Base-by-base conservation (phyloP, 1,140 invertebrate species). In the Rhagoletis pomonella region DNA sequence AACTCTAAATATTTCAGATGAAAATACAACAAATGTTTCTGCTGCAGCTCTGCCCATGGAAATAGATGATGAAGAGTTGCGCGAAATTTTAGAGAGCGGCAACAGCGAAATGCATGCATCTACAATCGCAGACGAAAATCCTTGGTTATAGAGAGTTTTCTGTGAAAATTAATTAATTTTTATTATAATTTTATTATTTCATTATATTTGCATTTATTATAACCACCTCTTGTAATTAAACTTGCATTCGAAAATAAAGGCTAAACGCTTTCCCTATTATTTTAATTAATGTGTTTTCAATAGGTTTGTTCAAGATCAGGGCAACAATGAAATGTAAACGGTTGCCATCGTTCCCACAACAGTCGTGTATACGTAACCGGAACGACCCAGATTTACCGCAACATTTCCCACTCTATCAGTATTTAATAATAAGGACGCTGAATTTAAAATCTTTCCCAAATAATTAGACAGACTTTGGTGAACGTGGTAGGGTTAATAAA, bases 21-120 rank as follows among this genome's bases (percentile, higher is more conserved):
- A 86, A 4, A 29, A 55, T 50, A 2, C 4, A 3, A n/a, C 29
- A 6, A n/a, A n/a, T n/a, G n/a, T n/a, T n/a, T n/a, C n/a, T n/a
- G 81, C 60, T 19, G n/a, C 84, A 5, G 65, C 85, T 65, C 86
- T 91, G 12, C 55, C 90, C 47, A 92, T 92, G 91, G 92, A 91
- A 9, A 91, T 92, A 29, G 93, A 93, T 81, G 91, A 91, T 69
- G 89, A 91, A 2, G 96, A 96, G 89, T 89, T 96, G n/a, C 94
- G 96, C 9, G 96, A 96, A 91, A 96, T 96, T 91, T 92, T 96
- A 12, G 96, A 96, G 91, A 92, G 91, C 86, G 91, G 91, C 17
- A 90, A n/a, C n/a, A 81, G 91, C 3, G 91, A 90, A 19, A 89
- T 92, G 77, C 90, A 92, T 60, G 88, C 89, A 0, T 86, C 90